Evolutionary conservation across 2,113 vertebrate species (phyloP), one percentile per base, ranked within the genome.

Genomic region (Cinclus cinclus): DNA sequence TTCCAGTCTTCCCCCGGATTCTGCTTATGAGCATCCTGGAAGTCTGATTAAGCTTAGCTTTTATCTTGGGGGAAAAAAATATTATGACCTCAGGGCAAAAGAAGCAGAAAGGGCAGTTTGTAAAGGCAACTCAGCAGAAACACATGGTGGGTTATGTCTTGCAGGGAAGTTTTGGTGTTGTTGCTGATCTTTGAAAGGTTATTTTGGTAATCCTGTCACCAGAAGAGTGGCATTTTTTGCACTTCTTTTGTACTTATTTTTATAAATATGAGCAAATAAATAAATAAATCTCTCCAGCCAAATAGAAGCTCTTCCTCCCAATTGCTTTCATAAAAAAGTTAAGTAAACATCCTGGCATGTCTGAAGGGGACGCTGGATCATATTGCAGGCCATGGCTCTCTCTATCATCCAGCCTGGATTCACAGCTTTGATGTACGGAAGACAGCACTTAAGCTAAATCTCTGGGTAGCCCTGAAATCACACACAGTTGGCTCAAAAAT

Each of bases 381-480:
- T 63, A 69, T 83, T 91, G 59, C 87, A 95, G 75, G 78, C 87
- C 81, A 69, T 17, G 27, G 46, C 47, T 92, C 22, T 85, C 75
- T 70, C 33, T 63, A 44, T 92, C 73, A 83, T 52, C 39, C 85
- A 81, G 84, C 19, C 22, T 7, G 55, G 55, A 77, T 70, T 68
- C 76, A 80, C 52, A 77, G 64, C 85, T 94, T 93, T 92, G 68
- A 96, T 88, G 68, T 87, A 64, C 1, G 19, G 93, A 96, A 92
- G 53, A 87, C 90, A 42, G 85, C 71, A 83, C 75, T 95, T 91
- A 63, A 52, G 15, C 33, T 77, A 90, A 96, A 90, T 81, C 93
- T 93, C 93, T 78, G 78, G 79, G 85, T 90, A 96, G 85, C 79
- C 83, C 52, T 94, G 92, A 92, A 95, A 93, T 94, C 86, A 83